Conservation (phyloP, 2,113 vertebrate species). For the Pyrgilauda ruficollis region DNA sequence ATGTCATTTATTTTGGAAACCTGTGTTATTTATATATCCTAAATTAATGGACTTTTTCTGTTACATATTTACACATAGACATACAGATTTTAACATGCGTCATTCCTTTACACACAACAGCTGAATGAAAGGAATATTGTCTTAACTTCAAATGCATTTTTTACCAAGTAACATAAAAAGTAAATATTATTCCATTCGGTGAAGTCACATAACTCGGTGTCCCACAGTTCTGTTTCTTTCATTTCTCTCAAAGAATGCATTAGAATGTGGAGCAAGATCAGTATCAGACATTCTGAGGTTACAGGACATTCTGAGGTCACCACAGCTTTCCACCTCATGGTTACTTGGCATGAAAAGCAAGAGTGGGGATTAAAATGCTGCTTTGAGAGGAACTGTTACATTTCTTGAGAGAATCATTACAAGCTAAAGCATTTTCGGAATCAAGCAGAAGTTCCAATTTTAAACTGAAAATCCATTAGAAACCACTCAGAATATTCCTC, state of each 20-base stretch:
- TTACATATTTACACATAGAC: neutral
- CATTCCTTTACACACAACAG: neutral
- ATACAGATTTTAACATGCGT: neutral
- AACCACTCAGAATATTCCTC: neutral
- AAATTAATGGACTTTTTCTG: neutral
- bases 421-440: neutral
- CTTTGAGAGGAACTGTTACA: neutral
- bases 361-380: neutral
- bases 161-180: fast-evolving
- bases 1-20: neutral
- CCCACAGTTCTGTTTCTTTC: neutral
- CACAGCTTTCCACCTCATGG: neutral
- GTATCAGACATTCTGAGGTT: neutral
- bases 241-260: neutral
- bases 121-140: neutral
- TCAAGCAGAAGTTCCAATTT: neutral
- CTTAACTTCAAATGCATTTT: neutral
- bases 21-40: neutral
- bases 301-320: neutral
- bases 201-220: neutral
- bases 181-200: neutral
- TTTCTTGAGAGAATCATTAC: neutral
- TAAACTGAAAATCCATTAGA: neutral
- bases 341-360: neutral
- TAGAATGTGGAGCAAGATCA: neutral